Base-by-base conservation (phyloP, 1,140 invertebrate genomes). In the Sycobia sp. region DNA sequence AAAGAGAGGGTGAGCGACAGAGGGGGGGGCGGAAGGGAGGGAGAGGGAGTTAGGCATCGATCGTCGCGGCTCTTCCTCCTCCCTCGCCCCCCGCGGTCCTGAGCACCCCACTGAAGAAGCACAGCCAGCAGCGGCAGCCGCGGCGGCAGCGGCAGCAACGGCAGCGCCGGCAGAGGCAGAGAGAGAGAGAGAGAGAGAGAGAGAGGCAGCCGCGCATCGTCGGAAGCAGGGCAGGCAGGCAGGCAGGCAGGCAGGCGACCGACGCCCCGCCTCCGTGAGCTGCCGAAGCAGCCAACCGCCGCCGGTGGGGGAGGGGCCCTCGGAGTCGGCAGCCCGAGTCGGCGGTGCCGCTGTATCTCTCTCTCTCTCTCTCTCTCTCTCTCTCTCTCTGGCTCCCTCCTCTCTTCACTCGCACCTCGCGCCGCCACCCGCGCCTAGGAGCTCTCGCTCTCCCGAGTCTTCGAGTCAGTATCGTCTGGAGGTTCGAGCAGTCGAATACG, bases 261-360 rank as follows among this genome's bases (percentile, higher is more conserved):
- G 36, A 41, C 58, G 61, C 61, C 38, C 60, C 60, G 60, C 60
- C 60, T 39, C 39, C 14, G 18, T 18, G 4, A 10, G 16, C 14
- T 38, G 10, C 14, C n/a, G 29, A 0, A 1, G 51, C 39, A 4
- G 47, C 60, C 51, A 55, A 55, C 51, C 41, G 43, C 41, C 13
- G 22, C 32, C 60, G n/a, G 25, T 18, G 13, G 43, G 20, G 60
- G 51, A 62, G 59, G 60, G 25, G 60, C 51, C 16, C 29, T n/a
- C 11, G 5, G 13, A 0, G 10, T 9, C 29, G 32, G 29, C 23
- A 11, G 56, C 43, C n/a, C n/a, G 29, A 9, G 25, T 27, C 32
- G 22, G 55, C 43, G 34, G 54, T 41, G n/a, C n/a, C n/a, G n/a
- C n/a, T n/a, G n/a, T n/a, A n/a, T n/a, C n/a, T n/a, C n/a, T n/a